phyloP scores from a whole-genome alignment of 2,113 vertebrate species.

The Smithornis capensis region DNA sequence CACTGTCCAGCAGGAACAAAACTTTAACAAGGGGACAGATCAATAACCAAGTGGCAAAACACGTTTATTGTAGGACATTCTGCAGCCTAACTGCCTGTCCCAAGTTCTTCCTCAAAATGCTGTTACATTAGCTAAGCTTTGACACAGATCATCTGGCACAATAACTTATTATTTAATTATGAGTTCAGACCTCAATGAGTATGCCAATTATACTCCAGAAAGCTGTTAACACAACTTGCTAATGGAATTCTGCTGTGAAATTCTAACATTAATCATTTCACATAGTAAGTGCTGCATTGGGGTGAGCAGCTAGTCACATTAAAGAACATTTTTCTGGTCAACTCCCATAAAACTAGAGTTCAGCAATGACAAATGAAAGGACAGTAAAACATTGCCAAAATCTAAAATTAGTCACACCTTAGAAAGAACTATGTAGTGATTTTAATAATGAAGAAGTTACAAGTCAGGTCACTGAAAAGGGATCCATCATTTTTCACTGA shows the following conservation, averaged over 20 bases:
- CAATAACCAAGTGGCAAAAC: not conserved
- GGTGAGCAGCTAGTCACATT: not conserved
- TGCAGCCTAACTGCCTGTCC: not conserved
- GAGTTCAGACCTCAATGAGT: not conserved
- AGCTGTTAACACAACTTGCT: not conserved
- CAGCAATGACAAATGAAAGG: not conserved
- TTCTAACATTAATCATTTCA: not conserved
- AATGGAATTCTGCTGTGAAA: slow-evolving; percentile 13
- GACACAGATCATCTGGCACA: not conserved
- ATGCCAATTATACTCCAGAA: slow-evolving; percentile 6
- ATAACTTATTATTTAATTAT: not conserved
- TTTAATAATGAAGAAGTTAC: slow-evolving; percentile 64
- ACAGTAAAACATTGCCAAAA: slow-evolving; percentile 46
- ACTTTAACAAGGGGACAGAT: not conserved
- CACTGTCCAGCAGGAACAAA: not conserved
- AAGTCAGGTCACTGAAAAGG: slow-evolving; percentile 50
- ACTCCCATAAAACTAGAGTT: slow-evolving; percentile 52
- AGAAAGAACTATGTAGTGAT: slow-evolving; percentile 47
- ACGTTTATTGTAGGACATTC: not conserved
- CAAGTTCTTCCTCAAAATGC: not conserved
- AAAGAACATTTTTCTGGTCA: not conserved
- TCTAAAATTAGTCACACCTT: slow-evolving; percentile 69
- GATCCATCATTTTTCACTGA: slow-evolving; percentile 70
- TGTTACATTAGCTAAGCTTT: not conserved
- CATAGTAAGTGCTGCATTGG: not conserved